Percentiles rank a stretch among this genome's conserved stretches.
Conservation (phyloP, 2,888 invertebrate genomes). For the Epiblema foenella region DNA sequence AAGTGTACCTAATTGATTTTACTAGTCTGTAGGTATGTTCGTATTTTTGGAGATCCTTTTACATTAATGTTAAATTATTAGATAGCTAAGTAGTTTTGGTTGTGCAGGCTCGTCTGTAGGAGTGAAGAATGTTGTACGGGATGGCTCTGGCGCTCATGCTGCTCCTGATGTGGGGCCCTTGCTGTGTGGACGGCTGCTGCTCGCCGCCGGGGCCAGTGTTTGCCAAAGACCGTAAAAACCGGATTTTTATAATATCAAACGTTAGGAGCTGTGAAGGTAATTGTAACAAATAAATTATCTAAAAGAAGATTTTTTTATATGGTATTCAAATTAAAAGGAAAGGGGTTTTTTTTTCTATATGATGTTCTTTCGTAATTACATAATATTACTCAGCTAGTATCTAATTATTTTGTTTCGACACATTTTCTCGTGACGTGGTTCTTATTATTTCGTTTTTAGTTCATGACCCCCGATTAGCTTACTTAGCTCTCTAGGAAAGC, state of each 20-base stretch:
- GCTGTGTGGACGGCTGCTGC: background rate
- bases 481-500: no score
- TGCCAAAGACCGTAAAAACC: conserved; percentile 24
- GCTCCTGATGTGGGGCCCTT: conserved; percentile 9
- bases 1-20: no score
- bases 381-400: no score
- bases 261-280: background rate
- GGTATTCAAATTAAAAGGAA: no score
- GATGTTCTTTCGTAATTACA: no score
- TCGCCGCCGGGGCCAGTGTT: conserved; percentile 9
- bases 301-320: background rate
- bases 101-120: background rate
- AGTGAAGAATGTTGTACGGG: conserved; percentile 1
- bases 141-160: background rate
- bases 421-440: no score
- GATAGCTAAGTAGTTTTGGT: background rate
- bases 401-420: no score
- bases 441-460: no score
- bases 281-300: background rate
- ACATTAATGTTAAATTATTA: background rate
- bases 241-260: conserved; percentile 8
- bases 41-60: background rate
- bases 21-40: no score
- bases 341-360: no score
- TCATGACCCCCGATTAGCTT: no score